Evolutionary conservation across 2,888 invertebrate species (phyloP).

Genomic region (Pseudococcus viburni): DNA sequence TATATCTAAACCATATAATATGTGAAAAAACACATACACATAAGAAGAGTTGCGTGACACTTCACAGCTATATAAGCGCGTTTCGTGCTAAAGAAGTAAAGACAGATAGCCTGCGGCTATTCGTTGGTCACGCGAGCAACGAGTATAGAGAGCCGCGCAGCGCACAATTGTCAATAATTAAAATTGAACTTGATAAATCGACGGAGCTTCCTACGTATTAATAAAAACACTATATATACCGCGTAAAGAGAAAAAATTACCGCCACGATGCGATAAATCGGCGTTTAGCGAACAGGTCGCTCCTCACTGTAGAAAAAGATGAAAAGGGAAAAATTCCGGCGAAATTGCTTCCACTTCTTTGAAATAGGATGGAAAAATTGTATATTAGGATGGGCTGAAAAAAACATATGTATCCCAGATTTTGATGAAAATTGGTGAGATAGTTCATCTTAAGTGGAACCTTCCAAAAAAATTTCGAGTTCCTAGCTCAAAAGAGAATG

Average conservation of each 20-base stretch:
- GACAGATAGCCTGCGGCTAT: constrained; percentile 34
- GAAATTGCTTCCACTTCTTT: too few species aligned
- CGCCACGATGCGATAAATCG: background rate
- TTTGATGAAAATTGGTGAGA: too few species aligned
- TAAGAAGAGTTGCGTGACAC: constrained; percentile 26
- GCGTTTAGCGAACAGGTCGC: background rate
- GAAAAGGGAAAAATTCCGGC: too few species aligned
- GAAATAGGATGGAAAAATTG: too few species aligned
- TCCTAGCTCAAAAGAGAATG: too few species aligned
- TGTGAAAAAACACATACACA: background rate
- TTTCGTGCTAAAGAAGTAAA: constrained; percentile 37
- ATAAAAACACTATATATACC: background rate
- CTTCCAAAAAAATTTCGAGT: too few species aligned
- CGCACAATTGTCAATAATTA: constrained; percentile 21
- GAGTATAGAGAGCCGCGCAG: background rate
- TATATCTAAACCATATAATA: background rate
- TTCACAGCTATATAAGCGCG: constrained; percentile 42
- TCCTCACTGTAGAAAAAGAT: too few species aligned
- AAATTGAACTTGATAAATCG: constrained; percentile 47
- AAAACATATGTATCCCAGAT: too few species aligned
- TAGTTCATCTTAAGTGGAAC: too few species aligned
- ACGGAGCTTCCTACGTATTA: constrained; percentile 18
- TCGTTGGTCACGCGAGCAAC: constrained; percentile 30
- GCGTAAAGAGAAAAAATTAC: background rate
- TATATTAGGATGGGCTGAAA: too few species aligned